A percentile compares a stretch with the other conserved stretches of the same genome.
phyloP scores from a whole-genome alignment of 2,888 invertebrate genomes.

The Aleiodes leptofemur region DNA sequence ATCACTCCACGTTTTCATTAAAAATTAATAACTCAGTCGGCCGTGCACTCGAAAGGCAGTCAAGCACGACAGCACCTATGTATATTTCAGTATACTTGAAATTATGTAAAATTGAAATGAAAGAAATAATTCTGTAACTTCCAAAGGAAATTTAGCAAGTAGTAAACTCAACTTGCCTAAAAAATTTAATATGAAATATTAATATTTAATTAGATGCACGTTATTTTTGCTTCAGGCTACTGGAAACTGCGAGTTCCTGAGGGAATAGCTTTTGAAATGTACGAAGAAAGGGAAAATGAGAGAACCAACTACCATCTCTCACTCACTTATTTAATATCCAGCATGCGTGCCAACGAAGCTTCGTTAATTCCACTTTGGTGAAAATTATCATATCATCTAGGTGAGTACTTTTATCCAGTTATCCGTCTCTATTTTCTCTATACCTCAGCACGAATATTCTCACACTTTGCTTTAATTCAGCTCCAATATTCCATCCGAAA shows the following conservation, averaged over 20 bases:
- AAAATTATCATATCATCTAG: conserved; percentile 53
- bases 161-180: too few species aligned
- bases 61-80: too few species aligned
- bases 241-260: conserved; percentile 13
- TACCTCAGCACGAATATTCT: not conserved
- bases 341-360: conserved; percentile 51
- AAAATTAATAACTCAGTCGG: too few species aligned
- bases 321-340: conserved; percentile 55
- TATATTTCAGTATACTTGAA: too few species aligned
- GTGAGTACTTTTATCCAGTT: conserved; percentile 28
- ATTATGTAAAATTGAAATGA: too few species aligned
- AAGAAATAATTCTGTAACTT: too few species aligned
- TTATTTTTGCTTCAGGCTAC: conserved; percentile 34
- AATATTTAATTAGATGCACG: not conserved
- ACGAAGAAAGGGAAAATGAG: conserved; percentile 5
- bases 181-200: too few species aligned
- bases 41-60: too few species aligned
- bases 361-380: conserved; percentile 56
- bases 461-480: too few species aligned
- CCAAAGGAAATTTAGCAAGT: too few species aligned
- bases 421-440: conserved; percentile 1
- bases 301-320: conserved; percentile 37
- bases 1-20: too few species aligned
- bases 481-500: too few species aligned
- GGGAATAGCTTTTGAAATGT: conserved; percentile 14